phyloP scores from a whole-genome alignment of 2,797 vertebrate genomes.

The Coracias cyanogaster region DNA sequence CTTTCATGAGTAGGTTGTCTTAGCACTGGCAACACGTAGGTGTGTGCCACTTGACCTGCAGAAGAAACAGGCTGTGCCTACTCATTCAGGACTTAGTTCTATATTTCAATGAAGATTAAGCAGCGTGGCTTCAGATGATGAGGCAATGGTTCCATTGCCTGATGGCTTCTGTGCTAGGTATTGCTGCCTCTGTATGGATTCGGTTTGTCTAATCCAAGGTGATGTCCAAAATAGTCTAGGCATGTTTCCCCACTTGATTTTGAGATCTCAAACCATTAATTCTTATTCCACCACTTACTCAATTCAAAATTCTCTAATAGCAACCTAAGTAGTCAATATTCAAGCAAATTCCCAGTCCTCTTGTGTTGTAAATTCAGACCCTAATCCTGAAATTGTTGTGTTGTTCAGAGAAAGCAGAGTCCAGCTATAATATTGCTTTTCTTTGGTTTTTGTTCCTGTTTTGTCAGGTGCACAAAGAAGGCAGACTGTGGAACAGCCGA shows the following conservation, averaged over 20 bases:
- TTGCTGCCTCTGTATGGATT: not conserved
- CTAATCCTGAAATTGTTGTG: not conserved
- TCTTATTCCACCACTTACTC: not conserved
- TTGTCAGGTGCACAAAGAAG: conserved; percentile 89
- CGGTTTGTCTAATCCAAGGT: not conserved
- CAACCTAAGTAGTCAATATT: not conserved
- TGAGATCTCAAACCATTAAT: not conserved
- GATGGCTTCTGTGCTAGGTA: not conserved
- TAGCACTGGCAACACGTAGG: not conserved
- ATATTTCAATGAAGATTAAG: not conserved
- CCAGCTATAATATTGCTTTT: not conserved
- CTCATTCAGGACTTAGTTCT: not conserved
- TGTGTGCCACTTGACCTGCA: not conserved
- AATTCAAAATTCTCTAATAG: not conserved
- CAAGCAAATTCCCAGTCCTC: not conserved
- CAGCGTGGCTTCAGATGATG: not conserved
- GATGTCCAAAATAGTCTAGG: not conserved
- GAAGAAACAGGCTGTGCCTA: not conserved
- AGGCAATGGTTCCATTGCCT: not conserved
- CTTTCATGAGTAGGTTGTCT: not conserved
- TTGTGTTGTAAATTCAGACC: not conserved
- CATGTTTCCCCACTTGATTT: not conserved
- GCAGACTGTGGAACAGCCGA: conserved; percentile 87
- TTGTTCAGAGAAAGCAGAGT: not conserved
- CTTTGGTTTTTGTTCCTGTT: not conserved